phyloP scores from a whole-genome alignment of 30 jellyfish, hydroid and myxozoan genomes.

The Aurelia coerulea region DNA sequence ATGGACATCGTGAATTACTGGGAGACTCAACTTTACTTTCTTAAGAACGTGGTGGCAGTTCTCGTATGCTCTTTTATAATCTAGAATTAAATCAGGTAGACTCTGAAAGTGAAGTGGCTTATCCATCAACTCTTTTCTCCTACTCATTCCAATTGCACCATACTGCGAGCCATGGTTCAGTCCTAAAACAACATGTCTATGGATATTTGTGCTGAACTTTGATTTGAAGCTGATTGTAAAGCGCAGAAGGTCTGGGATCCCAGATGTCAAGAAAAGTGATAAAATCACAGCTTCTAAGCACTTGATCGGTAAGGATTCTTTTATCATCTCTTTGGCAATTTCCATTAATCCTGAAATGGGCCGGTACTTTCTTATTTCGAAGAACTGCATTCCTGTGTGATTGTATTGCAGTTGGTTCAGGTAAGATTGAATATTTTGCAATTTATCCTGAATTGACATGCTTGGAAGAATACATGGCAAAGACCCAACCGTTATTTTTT shows the following conservation, averaged over 20 bases:
- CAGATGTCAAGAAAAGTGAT: slow-evolving; percentile 75
- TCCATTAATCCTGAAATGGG: slow-evolving; percentile 88
- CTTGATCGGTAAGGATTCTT: slow-evolving; percentile 84
- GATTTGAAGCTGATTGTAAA: slow-evolving; percentile 89
- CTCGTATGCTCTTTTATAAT: slow-evolving; percentile 66
- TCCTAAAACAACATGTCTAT: slow-evolving; percentile 94
- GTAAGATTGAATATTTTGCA: slow-evolving; percentile 64
- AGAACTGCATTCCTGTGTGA: slow-evolving; percentile 90
- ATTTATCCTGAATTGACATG: slow-evolving; percentile 53
- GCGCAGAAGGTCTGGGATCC: slow-evolving; percentile 62
- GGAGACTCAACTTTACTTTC: slow-evolving; percentile 76
- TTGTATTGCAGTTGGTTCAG: slow-evolving; percentile 82
- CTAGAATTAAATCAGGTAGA: slow-evolving; percentile 62
- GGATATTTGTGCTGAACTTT: slow-evolving; percentile 58
- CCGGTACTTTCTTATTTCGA: slow-evolving; percentile 78
- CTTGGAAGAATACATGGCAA: slow-evolving; percentile 33
- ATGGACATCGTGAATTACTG: slow-evolving; percentile 68
- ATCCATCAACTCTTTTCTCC: slow-evolving; percentile 81
- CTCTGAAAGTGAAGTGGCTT: slow-evolving; percentile 72
- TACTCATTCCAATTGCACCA: slow-evolving; percentile 95
- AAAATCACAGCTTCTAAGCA: slow-evolving; percentile 92
- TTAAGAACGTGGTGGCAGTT: slow-evolving; percentile 72
- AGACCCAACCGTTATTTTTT: slow-evolving; percentile 12
- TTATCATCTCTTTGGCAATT: slow-evolving; percentile 85
- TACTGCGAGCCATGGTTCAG: slow-evolving; percentile 52